A percentile compares a stretch with the other conserved stretches of the same genome.
Conservation (phyloP, 1,140 invertebrate species). For the Zophobas morio region DNA sequence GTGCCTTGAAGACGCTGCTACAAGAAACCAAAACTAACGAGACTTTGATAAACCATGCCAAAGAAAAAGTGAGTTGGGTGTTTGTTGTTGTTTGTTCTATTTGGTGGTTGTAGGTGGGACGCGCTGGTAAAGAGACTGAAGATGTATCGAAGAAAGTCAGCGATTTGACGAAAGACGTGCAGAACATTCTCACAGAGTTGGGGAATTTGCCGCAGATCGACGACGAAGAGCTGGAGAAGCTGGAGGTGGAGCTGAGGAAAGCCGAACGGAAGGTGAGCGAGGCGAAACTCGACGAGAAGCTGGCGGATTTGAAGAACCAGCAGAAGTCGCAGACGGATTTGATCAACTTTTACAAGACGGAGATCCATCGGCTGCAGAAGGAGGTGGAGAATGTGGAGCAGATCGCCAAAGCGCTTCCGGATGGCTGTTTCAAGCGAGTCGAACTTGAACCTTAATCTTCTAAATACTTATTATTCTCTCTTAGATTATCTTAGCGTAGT, state of each 20-base stretch:
- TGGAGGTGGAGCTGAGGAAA: constrained; percentile 81
- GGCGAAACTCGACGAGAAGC: constrained; percentile 83
- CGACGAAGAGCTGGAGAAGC: constrained; percentile 76
- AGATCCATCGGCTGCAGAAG: constrained; percentile 78
- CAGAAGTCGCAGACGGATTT: constrained; percentile 83
- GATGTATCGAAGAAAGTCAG: constrained; percentile 86
- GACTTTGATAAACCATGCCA: constrained; percentile 81
- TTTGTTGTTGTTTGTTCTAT: not conserved
- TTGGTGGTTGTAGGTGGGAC: constrained; percentile 78
- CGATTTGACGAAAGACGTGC: constrained; percentile 84
- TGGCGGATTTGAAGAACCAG: constrained; percentile 79
- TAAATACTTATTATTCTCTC: constrained; percentile 28
- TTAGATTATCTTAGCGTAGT: constrained; percentile 26
- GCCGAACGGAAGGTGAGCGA: constrained; percentile 82
- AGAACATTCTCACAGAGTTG: constrained; percentile 85
- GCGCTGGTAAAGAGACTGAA: constrained; percentile 86
- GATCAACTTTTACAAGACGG: constrained; percentile 87
- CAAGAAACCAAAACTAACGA: constrained; percentile 82
- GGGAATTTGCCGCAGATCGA: constrained; percentile 84
- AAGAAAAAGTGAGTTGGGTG: constrained; percentile 70
- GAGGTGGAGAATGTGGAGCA: constrained; percentile 92
- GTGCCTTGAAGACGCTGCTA: constrained; percentile 80
- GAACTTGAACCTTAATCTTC: constrained; percentile 61
- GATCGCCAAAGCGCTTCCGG: constrained; percentile 86
- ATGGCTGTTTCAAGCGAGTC: constrained; percentile 78